These are phyloP conservation scores for Poeciliopsis presidionis DNA, from an alignment of 2,797 vertebrate species.

Conservation along the genomic window DNA sequence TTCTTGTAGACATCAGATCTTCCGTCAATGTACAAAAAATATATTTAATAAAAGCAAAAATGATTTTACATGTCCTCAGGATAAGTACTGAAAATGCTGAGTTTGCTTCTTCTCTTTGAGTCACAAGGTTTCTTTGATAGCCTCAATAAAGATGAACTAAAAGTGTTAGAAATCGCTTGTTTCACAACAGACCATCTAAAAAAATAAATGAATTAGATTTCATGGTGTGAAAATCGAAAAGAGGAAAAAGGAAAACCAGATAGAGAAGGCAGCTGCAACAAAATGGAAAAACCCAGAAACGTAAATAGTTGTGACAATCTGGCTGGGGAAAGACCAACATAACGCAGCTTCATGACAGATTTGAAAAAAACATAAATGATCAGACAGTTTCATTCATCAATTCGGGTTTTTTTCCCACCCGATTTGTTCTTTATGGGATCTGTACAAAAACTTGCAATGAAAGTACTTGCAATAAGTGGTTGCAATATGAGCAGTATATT, in stretches of 20 bases:
- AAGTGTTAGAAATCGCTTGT: not conserved
- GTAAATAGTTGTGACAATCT: not conserved
- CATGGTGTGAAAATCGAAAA: not conserved
- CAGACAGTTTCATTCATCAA: not conserved
- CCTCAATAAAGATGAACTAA: not conserved
- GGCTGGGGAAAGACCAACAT: not conserved
- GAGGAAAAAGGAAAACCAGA: not conserved
- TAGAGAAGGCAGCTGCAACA: not conserved
- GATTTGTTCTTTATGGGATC: not conserved
- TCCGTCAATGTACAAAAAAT: not conserved
- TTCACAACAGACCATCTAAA: not conserved
- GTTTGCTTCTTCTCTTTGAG: not conserved
- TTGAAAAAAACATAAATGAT: not conserved
- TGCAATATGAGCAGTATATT: not conserved
- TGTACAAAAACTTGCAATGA: not conserved
- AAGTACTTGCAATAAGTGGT: not conserved
- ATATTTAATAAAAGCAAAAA: not conserved
- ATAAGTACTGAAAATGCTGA: not conserved
- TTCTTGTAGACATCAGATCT: not conserved
- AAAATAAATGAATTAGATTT: not conserved
- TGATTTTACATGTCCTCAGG: not conserved
- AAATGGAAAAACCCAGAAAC: not conserved
- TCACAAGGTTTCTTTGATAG: not conserved
- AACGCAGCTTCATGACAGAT: not conserved
- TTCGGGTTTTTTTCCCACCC: not conserved